Evolutionary conservation across 2,797 vertebrate genomes (phyloP), one percentile per base, ranked within the genome.

Genomic region (Molossus alvarezi): DNA sequence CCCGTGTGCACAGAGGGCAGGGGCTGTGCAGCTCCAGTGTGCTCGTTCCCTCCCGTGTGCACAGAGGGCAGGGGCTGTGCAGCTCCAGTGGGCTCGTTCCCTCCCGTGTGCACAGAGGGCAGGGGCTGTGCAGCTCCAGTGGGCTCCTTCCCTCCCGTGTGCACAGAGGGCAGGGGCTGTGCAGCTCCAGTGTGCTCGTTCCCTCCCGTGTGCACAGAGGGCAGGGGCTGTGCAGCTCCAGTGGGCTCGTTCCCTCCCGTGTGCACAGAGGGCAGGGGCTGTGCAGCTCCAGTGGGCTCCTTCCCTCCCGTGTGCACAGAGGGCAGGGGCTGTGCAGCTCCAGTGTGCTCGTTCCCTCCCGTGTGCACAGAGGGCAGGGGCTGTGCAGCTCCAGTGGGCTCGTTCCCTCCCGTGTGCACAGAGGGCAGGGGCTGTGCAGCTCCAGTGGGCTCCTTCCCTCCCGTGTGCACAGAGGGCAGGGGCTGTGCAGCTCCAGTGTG

Each of bases 161-260:
- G 33, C 33, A 33, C 33, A 33, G 33, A 33, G 33, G 33, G 33
- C 33, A 33, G 33, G 33, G 33, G 33, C 33, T 88, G 73, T 45
- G 77, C 98, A 98, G 98, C 98, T 98, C 97, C 82, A 82, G 86
- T 89, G 81, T 90, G 92, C 95, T 97, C 94, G 96, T 97, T 97
- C 7, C 72, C 88, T 95, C 33, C 33, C 33, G 33, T 33, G 33
- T 33, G 33, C 33, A 33, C 33, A 33, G 33, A 33, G 33, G 33
- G 33, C 33, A 33, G 33, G 33, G 33, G 33, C 33, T 88, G 73
- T 45, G 77, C 98, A 98, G 97, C 98, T 98, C 97, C 82, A 82
- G 86, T 89, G 81, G 88, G 92, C 95, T 97, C 94, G 95, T 97
- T 97, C 7, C 72, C 88, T 95, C 33, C 3, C 33, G 33, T 33